These are phyloP conservation scores for Oncorhynchus tshawytscha DNA, from an alignment of 2,113 vertebrate genomes.

Conservation along the genomic window DNA sequence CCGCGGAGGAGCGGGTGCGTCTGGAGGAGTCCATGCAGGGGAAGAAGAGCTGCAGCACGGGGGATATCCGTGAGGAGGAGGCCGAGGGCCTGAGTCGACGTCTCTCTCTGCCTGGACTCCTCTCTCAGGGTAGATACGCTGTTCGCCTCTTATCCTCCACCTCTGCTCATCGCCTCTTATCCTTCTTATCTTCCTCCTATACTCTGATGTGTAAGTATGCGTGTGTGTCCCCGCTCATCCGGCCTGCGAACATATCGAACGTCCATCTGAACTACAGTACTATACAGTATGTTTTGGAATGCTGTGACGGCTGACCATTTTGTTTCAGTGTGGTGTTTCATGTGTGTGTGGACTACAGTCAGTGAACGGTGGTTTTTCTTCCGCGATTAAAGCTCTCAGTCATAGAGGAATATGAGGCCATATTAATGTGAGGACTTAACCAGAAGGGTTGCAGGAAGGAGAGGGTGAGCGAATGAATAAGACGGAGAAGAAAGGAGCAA, in stretches of 20 bases:
- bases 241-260: not conserved
- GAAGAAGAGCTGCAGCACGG: slow-evolving; percentile 96
- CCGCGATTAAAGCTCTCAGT: not conserved
- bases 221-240: not conserved
- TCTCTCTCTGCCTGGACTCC: slow-evolving; percentile 92
- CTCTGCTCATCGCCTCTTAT: slow-evolving; percentile 67
- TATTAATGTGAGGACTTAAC: not conserved
- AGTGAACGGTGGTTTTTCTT: not conserved
- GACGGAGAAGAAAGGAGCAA: not conserved
- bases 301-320: too few relatives aligned
- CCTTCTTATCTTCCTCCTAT: slow-evolving; percentile 48
- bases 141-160: slow-evolving; percentile 68
- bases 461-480: too few relatives aligned
- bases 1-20: slow-evolving; percentile 79
- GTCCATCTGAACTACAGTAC: not conserved
- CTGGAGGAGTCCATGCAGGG: slow-evolving; percentile 86
- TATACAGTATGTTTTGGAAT: too few relatives aligned
- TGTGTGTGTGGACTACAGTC: not conserved
- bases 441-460: not conserved
- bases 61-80: slow-evolving; percentile 93
- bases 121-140: slow-evolving; percentile 91
- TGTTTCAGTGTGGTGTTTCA: too few relatives aligned
- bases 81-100: slow-evolving; percentile 85
- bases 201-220: slow-evolving; percentile 65
- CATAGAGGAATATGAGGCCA: not conserved